Evolutionary conservation across 1,140 invertebrate genomes (phyloP).

Genomic region (Physella acuta): DNA sequence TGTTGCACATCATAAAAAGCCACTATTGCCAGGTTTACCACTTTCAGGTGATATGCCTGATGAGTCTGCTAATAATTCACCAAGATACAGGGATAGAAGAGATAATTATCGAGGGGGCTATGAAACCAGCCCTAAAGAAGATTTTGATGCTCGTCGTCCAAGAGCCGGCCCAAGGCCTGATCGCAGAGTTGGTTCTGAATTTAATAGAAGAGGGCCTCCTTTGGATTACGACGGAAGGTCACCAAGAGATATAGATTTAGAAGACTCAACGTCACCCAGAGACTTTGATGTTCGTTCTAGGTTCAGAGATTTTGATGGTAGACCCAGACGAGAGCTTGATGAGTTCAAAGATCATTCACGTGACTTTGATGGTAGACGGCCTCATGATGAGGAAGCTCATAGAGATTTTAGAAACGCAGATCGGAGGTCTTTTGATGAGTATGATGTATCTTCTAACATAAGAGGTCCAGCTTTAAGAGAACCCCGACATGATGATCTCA

Average conservation of each 20-base stretch:
- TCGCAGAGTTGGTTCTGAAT: slow-evolving; percentile 1
- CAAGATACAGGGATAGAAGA: slow-evolving; percentile 20
- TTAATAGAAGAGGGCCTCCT: slow-evolving; percentile 10
- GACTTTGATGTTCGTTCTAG: slow-evolving; percentile 30
- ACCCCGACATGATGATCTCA: neutral
- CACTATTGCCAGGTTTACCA: neutral
- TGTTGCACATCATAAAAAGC: neutral
- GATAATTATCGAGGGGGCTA: slow-evolving; percentile 2
- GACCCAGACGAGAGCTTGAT: slow-evolving; percentile 8
- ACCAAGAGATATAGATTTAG: slow-evolving; percentile 23
- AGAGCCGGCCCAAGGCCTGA: slow-evolving; percentile 18
- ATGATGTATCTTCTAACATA: slow-evolving; percentile 5
- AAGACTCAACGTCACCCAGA: slow-evolving; percentile 14
- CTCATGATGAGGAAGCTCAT: neutral
- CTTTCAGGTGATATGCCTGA: slow-evolving; percentile 5
- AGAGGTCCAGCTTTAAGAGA: slow-evolving; percentile 1
- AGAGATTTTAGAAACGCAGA: slow-evolving; percentile 6
- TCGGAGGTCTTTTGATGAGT: slow-evolving; percentile 14
- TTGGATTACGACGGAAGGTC: slow-evolving; percentile 29
- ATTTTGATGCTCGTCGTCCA: slow-evolving; percentile 22
- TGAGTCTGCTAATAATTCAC: slow-evolving; percentile 12
- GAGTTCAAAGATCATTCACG: neutral
- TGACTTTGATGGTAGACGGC: slow-evolving; percentile 1
- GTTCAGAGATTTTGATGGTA: slow-evolving; percentile 18
- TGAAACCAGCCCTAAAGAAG: slow-evolving; percentile 17